Evolutionary conservation across 2,797 vertebrate genomes (phyloP).

Genomic region (Microctenopoma lineatum): DNA sequence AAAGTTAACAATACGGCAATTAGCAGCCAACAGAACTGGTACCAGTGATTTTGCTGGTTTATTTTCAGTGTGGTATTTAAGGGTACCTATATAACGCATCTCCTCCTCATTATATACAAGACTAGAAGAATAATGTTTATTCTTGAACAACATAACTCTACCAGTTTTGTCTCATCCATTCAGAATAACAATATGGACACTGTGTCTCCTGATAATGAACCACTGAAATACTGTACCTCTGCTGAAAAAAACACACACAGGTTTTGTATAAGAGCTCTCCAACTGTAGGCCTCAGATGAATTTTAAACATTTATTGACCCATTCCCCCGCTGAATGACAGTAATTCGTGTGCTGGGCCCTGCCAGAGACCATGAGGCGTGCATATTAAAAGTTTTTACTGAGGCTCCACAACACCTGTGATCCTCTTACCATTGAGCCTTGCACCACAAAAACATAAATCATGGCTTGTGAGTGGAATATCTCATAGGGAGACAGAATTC

Average conservation of each 20-base stretch:
- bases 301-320: conserved; percentile 83
- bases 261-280: conserved; percentile 55
- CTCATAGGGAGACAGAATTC: conserved; percentile 70
- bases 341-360: conserved; percentile 68
- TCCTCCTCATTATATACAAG: conserved; percentile 10
- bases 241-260: conserved; percentile 24
- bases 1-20: conserved; percentile 55
- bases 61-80: neutral
- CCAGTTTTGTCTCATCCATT: neutral
- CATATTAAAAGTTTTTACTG: conserved; percentile 85
- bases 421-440: conserved; percentile 69
- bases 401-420: conserved; percentile 78
- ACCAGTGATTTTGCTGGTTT: neutral
- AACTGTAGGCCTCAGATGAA: conserved; percentile 68
- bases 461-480: conserved; percentile 82
- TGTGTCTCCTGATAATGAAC: neutral
- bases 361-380: conserved; percentile 74
- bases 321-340: conserved; percentile 53
- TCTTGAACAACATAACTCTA: conserved; percentile 6
- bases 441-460: conserved; percentile 82
- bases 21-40: conserved; percentile 40
- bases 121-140: neutral
- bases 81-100: neutral
- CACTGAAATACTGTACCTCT: conserved; percentile 36
- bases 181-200: neutral